These are phyloP conservation scores for Drosophila planitibia DNA, from an alignment of 2,888 invertebrate genomes.

Conservation along the genomic window DNA sequence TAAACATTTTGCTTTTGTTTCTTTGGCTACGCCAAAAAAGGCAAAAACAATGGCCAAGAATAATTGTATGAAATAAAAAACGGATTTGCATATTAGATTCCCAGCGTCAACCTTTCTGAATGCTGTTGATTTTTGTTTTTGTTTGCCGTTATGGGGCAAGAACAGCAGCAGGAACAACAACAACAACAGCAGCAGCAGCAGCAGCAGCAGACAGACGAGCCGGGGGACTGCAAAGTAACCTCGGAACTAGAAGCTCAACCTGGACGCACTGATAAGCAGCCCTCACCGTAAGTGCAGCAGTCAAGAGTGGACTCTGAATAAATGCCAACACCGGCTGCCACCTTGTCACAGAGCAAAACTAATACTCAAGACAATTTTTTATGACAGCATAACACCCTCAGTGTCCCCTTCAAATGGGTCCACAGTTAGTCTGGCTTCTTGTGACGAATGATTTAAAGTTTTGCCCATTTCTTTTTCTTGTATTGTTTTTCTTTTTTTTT, in stretches of 20 bases:
- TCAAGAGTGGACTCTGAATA: constrained; percentile 71
- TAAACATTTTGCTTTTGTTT: constrained; percentile 34
- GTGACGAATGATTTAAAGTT: constrained; percentile 65
- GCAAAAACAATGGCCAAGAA: constrained; percentile 69
- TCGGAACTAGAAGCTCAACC: constrained; percentile 37
- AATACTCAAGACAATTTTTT: constrained; percentile 79
- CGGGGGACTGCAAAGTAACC: constrained; percentile 51
- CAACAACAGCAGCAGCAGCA: constrained; percentile 1
- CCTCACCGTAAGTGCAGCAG: constrained; percentile 55
- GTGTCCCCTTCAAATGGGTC: constrained; percentile 7
- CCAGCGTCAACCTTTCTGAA: constrained; percentile 61
- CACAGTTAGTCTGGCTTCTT: constrained; percentile 16
- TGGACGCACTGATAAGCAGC: constrained; percentile 56
- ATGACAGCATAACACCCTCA: constrained; percentile 66
- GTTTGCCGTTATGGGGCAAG: constrained; percentile 66
- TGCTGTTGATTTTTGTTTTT: constrained; percentile 70
- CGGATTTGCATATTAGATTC: constrained; percentile 82
- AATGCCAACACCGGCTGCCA: constrained; percentile 63
- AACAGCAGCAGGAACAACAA: constrained; percentile 5
- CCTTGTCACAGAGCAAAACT: constrained; percentile 78
- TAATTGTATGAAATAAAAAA: constrained; percentile 83
- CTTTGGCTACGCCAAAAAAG: constrained; percentile 5
- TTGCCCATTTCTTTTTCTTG: constrained; percentile 41
- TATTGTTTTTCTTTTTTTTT: not conserved
- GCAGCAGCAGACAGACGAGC: constrained; percentile 63